Percentiles rank a stretch among this genome's conserved stretches.
These are phyloP conservation scores for Pogona vitticeps DNA, from an alignment of 2,113 vertebrate genomes.

Conservation along the genomic window DNA sequence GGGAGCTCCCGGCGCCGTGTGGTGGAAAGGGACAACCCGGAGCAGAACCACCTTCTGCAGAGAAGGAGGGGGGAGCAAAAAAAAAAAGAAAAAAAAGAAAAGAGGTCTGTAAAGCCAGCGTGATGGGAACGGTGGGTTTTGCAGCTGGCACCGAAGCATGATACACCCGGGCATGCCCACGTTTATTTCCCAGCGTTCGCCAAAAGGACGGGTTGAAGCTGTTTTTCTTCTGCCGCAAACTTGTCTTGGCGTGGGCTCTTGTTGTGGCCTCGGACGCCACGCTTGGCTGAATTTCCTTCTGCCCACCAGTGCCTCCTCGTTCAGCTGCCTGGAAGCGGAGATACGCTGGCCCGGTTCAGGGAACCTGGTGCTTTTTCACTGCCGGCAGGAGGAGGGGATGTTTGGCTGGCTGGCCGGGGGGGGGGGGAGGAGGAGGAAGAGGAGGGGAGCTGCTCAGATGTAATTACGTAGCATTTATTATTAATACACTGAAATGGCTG, in stretches of 20 bases:
- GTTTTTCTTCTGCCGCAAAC: no score
- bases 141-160: no score
- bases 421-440: constrained; percentile 24
- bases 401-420: constrained; percentile 61
- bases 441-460: constrained; percentile 72
- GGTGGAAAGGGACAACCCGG: background rate
- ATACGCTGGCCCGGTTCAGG: no score
- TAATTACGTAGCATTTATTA: constrained; percentile 86
- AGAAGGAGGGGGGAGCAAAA: background rate
- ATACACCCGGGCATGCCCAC: no score
- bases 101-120: no score
- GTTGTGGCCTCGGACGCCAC: background rate
- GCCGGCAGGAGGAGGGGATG: no score
- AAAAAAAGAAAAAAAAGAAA: background rate
- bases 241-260: no score
- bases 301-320: no score
- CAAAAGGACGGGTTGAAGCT: no score
- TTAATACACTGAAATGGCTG: constrained; percentile 84
- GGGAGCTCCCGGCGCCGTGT: background rate
- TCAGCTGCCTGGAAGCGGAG: background rate
- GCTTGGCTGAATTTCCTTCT: background rate
- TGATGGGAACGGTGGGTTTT: no score
- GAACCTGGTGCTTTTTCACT: background rate
- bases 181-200: background rate
- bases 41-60: background rate